Percentiles rank a stretch among this genome's conserved stretches.
phyloP scores from a whole-genome alignment of 1,140 invertebrate species.

The Macrocentrus cingulum region DNA sequence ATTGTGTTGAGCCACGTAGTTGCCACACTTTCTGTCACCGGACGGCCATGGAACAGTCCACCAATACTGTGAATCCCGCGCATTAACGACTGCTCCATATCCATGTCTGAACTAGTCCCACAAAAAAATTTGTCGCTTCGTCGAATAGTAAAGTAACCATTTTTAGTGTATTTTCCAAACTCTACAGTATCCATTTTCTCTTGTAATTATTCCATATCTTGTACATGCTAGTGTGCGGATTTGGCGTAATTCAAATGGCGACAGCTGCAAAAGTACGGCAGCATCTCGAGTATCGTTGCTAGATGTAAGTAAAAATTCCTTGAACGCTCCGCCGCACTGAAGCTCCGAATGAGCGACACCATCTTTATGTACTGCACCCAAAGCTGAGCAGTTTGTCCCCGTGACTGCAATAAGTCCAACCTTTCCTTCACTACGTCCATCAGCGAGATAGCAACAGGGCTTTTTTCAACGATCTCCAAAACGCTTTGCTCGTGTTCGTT shows the following conservation, averaged over 20 bases:
- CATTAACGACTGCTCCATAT: slow-evolving; percentile 44
- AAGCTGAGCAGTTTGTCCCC: slow-evolving; percentile 19
- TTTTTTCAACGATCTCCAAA: too few species aligned
- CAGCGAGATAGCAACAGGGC: slow-evolving; percentile 14
- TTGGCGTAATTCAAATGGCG: slow-evolving; percentile 58
- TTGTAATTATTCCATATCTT: slow-evolving; percentile 48
- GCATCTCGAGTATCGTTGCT: slow-evolving; percentile 23
- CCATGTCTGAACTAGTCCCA: slow-evolving; percentile 37
- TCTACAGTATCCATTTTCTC: slow-evolving; percentile 37
- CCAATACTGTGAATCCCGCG: slow-evolving; percentile 42
- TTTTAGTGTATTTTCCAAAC: slow-evolving; percentile 30
- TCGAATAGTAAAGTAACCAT: slow-evolving; percentile 36
- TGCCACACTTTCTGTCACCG: slow-evolving; percentile 32
- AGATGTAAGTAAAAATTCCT: slow-evolving; percentile 28
- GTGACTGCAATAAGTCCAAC: not conserved
- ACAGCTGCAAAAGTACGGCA: slow-evolving; percentile 39
- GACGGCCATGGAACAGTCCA: slow-evolving; percentile 33
- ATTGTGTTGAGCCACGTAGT: slow-evolving; percentile 26
- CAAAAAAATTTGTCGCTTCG: slow-evolving; percentile 42
- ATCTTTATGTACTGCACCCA: slow-evolving; percentile 32
- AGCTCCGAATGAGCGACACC: slow-evolving; percentile 26
- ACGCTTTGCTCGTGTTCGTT: too few species aligned
- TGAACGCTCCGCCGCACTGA: slow-evolving; percentile 27
- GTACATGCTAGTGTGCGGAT: slow-evolving; percentile 52
- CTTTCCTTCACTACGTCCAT: not conserved